Percentiles rank a stretch among this genome's conserved stretches.
phyloP scores from a whole-genome alignment of 1,140 invertebrate species.

The Caenorhabditis brenneri region DNA sequence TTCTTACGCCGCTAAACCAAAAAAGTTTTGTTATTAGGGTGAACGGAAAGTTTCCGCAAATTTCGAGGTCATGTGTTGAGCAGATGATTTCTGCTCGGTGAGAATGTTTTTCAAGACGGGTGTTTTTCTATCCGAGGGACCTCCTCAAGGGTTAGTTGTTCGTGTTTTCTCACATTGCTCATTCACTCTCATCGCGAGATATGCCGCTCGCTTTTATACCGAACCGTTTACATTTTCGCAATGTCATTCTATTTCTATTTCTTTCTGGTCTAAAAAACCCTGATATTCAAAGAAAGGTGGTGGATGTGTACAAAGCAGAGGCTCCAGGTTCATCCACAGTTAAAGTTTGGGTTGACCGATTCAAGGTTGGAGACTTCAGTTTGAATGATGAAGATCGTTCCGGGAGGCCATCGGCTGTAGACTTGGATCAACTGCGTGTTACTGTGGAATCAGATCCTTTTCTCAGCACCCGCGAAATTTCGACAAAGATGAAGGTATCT shows the following conservation, averaged over 20 bases:
- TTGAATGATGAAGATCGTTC: not conserved
- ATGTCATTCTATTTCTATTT: not conserved
- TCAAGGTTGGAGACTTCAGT: not conserved
- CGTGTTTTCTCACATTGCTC: too few species aligned
- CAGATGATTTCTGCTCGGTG: too few species aligned
- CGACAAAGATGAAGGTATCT: not conserved
- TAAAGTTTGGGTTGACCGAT: not conserved
- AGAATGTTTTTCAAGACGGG: too few species aligned
- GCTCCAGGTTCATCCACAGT: not conserved
- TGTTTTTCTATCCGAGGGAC: too few species aligned
- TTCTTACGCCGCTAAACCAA: too few species aligned
- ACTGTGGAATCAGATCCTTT: not conserved
- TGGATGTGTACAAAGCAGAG: not conserved
- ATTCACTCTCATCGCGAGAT: too few species aligned
- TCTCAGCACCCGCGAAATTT: not conserved
- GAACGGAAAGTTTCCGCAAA: too few species aligned
- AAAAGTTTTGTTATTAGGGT: too few species aligned
- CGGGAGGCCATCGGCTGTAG: too few species aligned
- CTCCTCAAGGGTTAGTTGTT: too few species aligned
- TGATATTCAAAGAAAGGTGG: not conserved
- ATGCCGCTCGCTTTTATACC: too few species aligned
- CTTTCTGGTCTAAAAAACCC: not conserved
- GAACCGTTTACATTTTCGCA: not conserved
- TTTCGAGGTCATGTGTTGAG: too few species aligned
- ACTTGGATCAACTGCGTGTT: not conserved